Conservation (phyloP, 2,797 vertebrate species). For the Caiman crocodilus region DNA sequence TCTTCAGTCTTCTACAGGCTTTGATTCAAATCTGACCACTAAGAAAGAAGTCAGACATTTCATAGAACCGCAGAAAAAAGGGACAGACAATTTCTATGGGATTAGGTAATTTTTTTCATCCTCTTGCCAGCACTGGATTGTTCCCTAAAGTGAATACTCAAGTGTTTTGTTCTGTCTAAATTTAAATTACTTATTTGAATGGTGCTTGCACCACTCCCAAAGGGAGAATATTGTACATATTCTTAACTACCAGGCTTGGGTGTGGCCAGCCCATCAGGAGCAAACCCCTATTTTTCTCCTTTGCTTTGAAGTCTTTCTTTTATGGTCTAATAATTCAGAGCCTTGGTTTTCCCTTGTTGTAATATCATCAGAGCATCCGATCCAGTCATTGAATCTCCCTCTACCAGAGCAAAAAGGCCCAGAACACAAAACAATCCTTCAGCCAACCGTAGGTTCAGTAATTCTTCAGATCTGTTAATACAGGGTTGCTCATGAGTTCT, state of each 20-base stretch:
- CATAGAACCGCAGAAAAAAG: slow-evolving; percentile 52
- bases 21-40: too few relatives aligned
- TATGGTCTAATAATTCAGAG: background rate
- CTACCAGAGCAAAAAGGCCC: background rate
- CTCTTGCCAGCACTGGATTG: slow-evolving; percentile 43
- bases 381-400: background rate
- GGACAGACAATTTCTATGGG: slow-evolving; percentile 41
- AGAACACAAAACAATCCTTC: background rate
- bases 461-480: background rate
- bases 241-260: background rate
- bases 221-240: background rate
- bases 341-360: background rate
- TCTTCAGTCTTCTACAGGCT: slow-evolving; percentile 37
- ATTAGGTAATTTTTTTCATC: slow-evolving; percentile 46
- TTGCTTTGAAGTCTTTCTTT: background rate
- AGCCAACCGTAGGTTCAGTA: background rate
- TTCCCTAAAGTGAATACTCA: slow-evolving; percentile 14
- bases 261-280: background rate
- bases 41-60: slow-evolving; percentile 50
- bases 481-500: background rate
- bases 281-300: background rate
- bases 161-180: slow-evolving; percentile 32
- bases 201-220: slow-evolving; percentile 29
- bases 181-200: slow-evolving; percentile 35
- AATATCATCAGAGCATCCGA: background rate